Conservation (phyloP, 2,888 invertebrate species). For the Archips xylosteana region DNA sequence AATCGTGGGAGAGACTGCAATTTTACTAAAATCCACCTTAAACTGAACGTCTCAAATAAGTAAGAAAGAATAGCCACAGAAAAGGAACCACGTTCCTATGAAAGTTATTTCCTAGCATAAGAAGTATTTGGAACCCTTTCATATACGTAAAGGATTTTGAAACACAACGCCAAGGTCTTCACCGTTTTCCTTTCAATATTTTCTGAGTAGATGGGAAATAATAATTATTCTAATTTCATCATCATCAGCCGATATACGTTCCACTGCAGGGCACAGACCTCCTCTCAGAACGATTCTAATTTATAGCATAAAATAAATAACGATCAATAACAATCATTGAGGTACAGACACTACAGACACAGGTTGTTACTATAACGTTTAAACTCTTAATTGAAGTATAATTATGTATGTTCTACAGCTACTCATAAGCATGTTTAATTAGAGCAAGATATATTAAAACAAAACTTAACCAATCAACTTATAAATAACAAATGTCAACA, state of each 20-base stretch:
- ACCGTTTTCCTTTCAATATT: neutral
- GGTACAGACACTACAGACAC: neutral
- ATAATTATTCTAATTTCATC: neutral
- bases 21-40: constrained; percentile 25
- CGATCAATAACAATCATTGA: neutral
- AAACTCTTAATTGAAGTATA: neutral
- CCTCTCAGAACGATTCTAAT: no score
- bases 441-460: neutral
- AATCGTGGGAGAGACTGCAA: constrained; percentile 58
- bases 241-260: no score
- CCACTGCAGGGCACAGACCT: no score
- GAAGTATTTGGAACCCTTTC: neutral
- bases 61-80: neutral
- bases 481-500: neutral
- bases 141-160: neutral
- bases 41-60: constrained; percentile 12
- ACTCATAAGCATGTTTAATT: neutral
- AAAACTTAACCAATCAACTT: neutral
- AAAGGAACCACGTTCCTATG: constrained; percentile 1
- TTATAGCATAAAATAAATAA: neutral
- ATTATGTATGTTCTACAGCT: no score
- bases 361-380: neutral
- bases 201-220: neutral
- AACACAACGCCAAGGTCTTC: neutral
- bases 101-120: constrained; percentile 14